These are phyloP conservation scores for Leucophenga varia DNA, from an alignment of 1,140 invertebrate genomes.

Conservation along the genomic window DNA sequence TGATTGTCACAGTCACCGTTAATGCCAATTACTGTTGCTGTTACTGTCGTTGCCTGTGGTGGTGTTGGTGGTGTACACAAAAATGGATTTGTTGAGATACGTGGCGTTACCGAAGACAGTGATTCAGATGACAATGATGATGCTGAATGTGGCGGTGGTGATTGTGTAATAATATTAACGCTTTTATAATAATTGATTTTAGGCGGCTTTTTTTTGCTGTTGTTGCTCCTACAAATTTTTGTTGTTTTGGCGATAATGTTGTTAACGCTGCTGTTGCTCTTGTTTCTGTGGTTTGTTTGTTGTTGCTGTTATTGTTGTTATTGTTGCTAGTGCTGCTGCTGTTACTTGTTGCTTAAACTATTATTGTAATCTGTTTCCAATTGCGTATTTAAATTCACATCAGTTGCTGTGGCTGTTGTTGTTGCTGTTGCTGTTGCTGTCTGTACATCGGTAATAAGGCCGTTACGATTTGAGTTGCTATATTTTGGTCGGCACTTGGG, in stretches of 20 bases:
- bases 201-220: slow-evolving; percentile 9
- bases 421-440: slow-evolving; percentile 19
- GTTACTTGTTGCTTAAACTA: not conserved
- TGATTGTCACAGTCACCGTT: slow-evolving; percentile 5
- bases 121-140: slow-evolving; percentile 60
- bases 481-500: slow-evolving; percentile 75
- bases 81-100: slow-evolving; percentile 54
- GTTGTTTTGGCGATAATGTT: not conserved
- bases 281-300: slow-evolving; percentile 10
- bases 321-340: slow-evolving; percentile 1
- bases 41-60: slow-evolving; percentile 18
- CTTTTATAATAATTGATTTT: slow-evolving; percentile 46
- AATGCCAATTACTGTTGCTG: slow-evolving; percentile 1
- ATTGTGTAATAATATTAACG: slow-evolving; percentile 53
- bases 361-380: too few species aligned
- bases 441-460: too few species aligned
- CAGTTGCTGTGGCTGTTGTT: slow-evolving; percentile 31
- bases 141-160: slow-evolving; percentile 47
- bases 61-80: slow-evolving; percentile 36
- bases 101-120: slow-evolving; percentile 56
- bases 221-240: not conserved
- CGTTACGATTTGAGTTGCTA: slow-evolving; percentile 7
- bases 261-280: slow-evolving; percentile 12
- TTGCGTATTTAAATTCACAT: slow-evolving; percentile 63
- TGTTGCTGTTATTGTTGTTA: slow-evolving; percentile 27